A percentile compares a stretch with the other conserved stretches of the same genome.
phyloP scores from a whole-genome alignment of 2,113 vertebrate species.

The Nannospalax galili region DNA sequence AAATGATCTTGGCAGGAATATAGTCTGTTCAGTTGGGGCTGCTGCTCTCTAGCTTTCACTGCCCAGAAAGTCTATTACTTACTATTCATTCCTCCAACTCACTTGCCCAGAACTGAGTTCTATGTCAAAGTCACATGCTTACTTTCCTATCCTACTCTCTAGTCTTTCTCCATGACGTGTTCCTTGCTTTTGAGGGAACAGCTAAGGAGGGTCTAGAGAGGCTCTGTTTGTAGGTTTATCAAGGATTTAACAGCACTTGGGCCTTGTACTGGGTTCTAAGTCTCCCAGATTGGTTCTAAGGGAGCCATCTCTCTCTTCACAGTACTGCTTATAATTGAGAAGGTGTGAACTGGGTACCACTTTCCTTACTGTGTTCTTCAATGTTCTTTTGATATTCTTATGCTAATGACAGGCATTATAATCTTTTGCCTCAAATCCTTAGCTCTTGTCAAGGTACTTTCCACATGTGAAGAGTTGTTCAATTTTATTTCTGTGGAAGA shows the following conservation, averaged over 20 bases:
- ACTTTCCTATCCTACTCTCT: not conserved
- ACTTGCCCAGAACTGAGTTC: not conserved
- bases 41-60: not conserved
- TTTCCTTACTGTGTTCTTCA: not conserved
- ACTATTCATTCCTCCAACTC: not conserved
- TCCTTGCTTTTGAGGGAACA: not conserved
- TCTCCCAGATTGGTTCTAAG: not conserved
- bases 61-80: not conserved
- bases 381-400: not conserved
- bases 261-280: not conserved
- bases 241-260: not conserved
- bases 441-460: not conserved
- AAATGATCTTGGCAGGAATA: not conserved
- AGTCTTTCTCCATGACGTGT: not conserved
- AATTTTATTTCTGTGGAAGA: not conserved
- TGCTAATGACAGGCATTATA: not conserved
- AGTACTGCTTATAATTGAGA: not conserved
- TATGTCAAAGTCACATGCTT: not conserved
- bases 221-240: not conserved
- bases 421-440: not conserved
- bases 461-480: not conserved
- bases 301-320: not conserved
- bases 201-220: not conserved
- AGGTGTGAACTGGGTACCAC: not conserved
- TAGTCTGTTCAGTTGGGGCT: not conserved